Base-by-base conservation (phyloP, 2,888 invertebrate genomes). In the Pyrrhosoma nymphula region DNA sequence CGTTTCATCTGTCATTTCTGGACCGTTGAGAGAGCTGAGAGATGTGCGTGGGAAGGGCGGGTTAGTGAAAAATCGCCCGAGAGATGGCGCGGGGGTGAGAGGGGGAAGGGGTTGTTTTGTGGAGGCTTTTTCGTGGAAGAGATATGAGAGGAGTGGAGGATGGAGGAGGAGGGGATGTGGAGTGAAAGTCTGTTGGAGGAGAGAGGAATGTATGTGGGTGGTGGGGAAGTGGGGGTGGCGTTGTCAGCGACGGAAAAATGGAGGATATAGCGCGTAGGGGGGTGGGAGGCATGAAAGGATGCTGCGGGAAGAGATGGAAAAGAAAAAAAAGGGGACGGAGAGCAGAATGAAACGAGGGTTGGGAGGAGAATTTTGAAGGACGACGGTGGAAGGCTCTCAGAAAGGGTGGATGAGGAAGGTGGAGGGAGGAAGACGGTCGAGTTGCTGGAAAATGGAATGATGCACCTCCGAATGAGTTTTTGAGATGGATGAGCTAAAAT, bases 171-270 rank as follows among this genome's bases (percentile, higher is more conserved):
- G 96, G 95, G 96, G 95, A 95, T 96, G 97, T 96, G 97, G 96
- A 96, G n/a, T n/a, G n/a, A n/a, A n/a, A n/a, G 96, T 56, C 96
- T 96, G 95, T 89, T 90, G 95, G 95, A 96, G 95, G n/a, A n/a
- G 95, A 96, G 96, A 95, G 96, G 95, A 95, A 69, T 69, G 82
- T 82, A 82, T 82, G 82, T 82, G 82, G 82, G 82, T 82, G 82
- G 97, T 97, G 97, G 97, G 97, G 97, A 97, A 97, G 97, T 97
- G 97, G 97, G 97, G 16, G 35, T 4, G 82, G 82, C 35, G 82
- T 82, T 35, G 82, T 82, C 97, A 97, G 97, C 96, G 82, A 35
- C 95, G 96, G 56, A 60, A 93, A 63, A 95, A 63, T 89, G 88
- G 82, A 91, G 91, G 60, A 91, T 47, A 95, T 90, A 95, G 95